A percentile compares a stretch with the other conserved stretches of the same genome.
phyloP scores from a whole-genome alignment of 2,113 vertebrate genomes.

The Rhea americana region DNA sequence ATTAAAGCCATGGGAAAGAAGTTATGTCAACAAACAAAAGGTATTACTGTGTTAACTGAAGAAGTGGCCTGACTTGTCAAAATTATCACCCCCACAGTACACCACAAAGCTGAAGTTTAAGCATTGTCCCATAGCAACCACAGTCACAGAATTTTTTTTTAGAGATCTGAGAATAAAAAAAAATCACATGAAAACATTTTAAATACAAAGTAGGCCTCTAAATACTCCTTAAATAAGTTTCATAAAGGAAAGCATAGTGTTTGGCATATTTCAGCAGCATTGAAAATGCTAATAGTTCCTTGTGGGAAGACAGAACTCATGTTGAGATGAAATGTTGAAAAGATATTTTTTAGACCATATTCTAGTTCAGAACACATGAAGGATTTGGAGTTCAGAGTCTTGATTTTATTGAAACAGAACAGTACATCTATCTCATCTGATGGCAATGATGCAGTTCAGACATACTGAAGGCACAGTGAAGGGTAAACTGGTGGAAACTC shows the following conservation, averaged over 20 bases:
- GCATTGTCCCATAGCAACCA: not conserved
- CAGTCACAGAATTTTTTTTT: not conserved
- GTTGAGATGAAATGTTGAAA: not conserved
- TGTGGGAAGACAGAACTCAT: not conserved
- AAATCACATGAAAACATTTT: not conserved
- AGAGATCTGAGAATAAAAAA: not conserved
- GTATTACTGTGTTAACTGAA: not conserved
- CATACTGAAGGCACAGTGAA: not conserved
- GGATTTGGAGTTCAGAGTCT: not conserved
- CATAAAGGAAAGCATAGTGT: not conserved
- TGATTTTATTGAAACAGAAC: not conserved
- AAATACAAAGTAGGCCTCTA: not conserved
- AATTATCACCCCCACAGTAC: not conserved
- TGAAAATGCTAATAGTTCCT: not conserved
- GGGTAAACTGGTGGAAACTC: not conserved
- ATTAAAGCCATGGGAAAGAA: not conserved
- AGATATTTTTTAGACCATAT: rapidly evolving
- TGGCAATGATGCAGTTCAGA: not conserved
- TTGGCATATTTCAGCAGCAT: not conserved
- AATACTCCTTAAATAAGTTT: not conserved
- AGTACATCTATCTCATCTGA: not conserved
- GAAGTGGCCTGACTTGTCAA: not conserved
- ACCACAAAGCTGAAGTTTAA: not conserved
- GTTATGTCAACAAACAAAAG: not conserved
- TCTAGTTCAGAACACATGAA: not conserved